phyloP scores from a whole-genome alignment of 1,140 invertebrate species.

The Drosophila orena region DNA sequence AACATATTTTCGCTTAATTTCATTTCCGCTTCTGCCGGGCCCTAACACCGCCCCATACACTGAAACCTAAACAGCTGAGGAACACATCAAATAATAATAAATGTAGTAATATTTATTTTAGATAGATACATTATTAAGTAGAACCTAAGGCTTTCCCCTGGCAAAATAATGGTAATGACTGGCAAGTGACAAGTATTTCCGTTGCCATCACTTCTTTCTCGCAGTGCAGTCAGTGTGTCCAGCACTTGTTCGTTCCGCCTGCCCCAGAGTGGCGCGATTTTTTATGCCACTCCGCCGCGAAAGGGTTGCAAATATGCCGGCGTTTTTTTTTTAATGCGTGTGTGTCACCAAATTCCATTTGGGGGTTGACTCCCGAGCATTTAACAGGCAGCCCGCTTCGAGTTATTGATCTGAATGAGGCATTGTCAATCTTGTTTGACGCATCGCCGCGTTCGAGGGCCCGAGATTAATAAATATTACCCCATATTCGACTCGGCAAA shows the following conservation, averaged over 20 bases:
- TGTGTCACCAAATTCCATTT: constrained; percentile 67
- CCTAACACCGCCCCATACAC: not conserved
- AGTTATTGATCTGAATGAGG: constrained; percentile 75
- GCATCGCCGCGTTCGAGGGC: constrained; percentile 48
- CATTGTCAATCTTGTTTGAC: constrained; percentile 78
- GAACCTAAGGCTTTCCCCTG: no score
- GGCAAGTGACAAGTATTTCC: no score
- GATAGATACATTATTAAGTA: no score
- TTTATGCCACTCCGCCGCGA: constrained; percentile 61
- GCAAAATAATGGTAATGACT: no score
- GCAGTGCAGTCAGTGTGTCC: constrained; percentile 6
- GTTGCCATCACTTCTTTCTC: not conserved
- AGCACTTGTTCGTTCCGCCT: constrained; percentile 75
- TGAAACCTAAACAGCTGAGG: not conserved
- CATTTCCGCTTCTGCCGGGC: constrained; percentile 62
- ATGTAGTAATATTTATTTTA: no score
- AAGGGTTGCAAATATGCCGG: constrained; percentile 73
- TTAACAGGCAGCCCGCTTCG: constrained; percentile 12
- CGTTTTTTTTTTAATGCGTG: constrained; percentile 46
- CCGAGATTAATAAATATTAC: constrained; percentile 74
- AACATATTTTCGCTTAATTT: constrained; percentile 82
- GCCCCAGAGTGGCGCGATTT: constrained; percentile 75
- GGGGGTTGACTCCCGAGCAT: constrained; percentile 44
- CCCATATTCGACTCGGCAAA: constrained; percentile 37
- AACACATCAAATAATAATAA: not conserved